phyloP scores from a whole-genome alignment of 2,888 invertebrate genomes.

The Eustalomyia histrio region DNA sequence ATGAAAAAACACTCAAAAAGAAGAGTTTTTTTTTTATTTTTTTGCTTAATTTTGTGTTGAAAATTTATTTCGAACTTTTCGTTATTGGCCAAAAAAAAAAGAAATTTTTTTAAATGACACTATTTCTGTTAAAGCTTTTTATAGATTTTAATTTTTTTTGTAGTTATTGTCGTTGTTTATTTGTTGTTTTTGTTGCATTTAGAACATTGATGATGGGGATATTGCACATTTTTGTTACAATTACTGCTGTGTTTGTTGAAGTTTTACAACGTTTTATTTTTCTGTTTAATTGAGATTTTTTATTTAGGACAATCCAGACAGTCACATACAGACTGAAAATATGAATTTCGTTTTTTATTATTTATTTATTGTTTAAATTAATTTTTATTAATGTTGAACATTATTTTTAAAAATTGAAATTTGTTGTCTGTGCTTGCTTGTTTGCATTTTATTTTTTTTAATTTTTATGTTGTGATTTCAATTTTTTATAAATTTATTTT shows the following conservation, averaged over 20 bases:
- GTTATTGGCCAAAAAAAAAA: neutral
- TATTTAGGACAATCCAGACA: slow-evolving; percentile 23
- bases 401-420: neutral
- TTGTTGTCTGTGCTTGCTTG: slow-evolving; percentile 11
- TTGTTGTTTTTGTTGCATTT: slow-evolving; percentile 4
- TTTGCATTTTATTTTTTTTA: no score
- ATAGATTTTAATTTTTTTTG: neutral
- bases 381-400: neutral
- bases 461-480: slow-evolving; percentile 21
- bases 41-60: neutral
- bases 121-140: slow-evolving; percentile 16
- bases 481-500: slow-evolving; percentile 65
- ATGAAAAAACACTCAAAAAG: neutral
- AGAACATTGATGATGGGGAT: slow-evolving; percentile 53
- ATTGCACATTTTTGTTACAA: slow-evolving; percentile 55
- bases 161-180: slow-evolving; percentile 6
- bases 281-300: slow-evolving; percentile 2
- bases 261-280: neutral
- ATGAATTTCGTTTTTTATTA: slow-evolving; percentile 1
- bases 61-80: neutral
- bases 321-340: neutral
- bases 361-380: neutral
- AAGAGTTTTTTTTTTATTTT: neutral
- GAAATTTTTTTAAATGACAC: slow-evolving; percentile 19
- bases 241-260: neutral